A percentile compares a stretch with the other conserved stretches of the same genome.
phyloP scores from a whole-genome alignment of 2,888 invertebrate genomes.

The Drosophila pseudotalamancana region DNA sequence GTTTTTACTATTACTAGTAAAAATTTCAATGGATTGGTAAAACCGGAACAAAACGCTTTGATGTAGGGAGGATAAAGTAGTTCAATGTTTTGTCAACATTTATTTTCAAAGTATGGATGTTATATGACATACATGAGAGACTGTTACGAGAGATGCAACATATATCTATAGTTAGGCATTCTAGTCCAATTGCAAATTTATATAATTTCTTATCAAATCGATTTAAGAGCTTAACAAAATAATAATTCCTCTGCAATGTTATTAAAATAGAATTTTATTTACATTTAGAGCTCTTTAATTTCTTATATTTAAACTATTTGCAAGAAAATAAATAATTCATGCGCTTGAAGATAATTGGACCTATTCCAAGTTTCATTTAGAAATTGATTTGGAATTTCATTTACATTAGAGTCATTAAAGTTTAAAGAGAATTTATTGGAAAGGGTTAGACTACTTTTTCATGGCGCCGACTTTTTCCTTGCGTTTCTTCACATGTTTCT shows the following conservation, averaged over 20 bases:
- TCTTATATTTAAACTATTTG: neutral
- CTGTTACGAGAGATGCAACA: too few relatives aligned
- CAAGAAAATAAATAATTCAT: neutral
- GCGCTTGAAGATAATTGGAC: neutral
- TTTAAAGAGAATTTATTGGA: neutral
- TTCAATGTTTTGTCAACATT: too few relatives aligned
- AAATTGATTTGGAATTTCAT: neutral
- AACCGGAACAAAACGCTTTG: too few relatives aligned
- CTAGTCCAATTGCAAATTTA: too few relatives aligned
- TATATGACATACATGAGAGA: too few relatives aligned
- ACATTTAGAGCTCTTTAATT: neutral
- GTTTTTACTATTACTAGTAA: too few relatives aligned
- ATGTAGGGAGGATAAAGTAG: too few relatives aligned
- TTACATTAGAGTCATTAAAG: conserved; percentile 6
- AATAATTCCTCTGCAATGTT: too few relatives aligned
- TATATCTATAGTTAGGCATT: too few relatives aligned
- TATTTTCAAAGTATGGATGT: too few relatives aligned
- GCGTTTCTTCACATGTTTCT: conserved; percentile 96
- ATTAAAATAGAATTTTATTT: neutral
- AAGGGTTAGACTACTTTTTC: conserved; percentile 80
- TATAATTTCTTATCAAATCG: too few relatives aligned
- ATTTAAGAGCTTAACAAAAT: neutral
- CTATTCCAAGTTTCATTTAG: neutral
- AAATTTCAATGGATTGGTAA: too few relatives aligned
- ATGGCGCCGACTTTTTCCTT: conserved; percentile 87